Base-by-base conservation (phyloP, 2,797 vertebrate species). In the Otus scops region DNA sequence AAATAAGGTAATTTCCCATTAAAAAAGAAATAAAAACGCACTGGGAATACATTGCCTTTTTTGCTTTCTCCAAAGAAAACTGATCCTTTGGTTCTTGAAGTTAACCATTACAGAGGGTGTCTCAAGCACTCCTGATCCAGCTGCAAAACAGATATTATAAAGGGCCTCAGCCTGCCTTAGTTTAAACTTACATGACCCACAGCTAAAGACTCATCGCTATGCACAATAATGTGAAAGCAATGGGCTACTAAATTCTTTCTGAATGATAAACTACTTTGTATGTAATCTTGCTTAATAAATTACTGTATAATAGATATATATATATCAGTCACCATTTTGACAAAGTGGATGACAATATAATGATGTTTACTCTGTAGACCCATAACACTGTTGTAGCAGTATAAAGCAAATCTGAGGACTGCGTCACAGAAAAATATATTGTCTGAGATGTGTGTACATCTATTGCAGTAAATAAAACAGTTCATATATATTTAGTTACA, bases 241-340 rank as follows among this genome's bases (percentile, higher is more conserved):
- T 34, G 71, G 64, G 23, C 75, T 43, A 22, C 75, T 85, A 71
- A 88, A 92, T 89, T 71, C 26, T 17, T 88, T 77, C 57, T 70
- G 73, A 60, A 28, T 89, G 64, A 89, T 85, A 64, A 91, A 41
- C 48, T 85, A 24, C 48, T 48, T 73, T 41, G 38, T 63, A 59
- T 47, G 54, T 63, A 59, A 92, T 88, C 27, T 51, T 68, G 36
- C 53, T 87, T 89, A 93, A 93, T 92, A 70, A 92, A 95, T 77
- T 28, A 74, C 23, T 38, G 38, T 60, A 60, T 91, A 80, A 85
- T 68, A 45, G 51, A 30, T 16, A 45, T 38, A 60, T 9, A 47
- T 61, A 28, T 78, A 56, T 88, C 16, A 61, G 77, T 57, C 67
- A 78, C 61, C 13, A 20, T 71, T 95, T 69, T 85, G 83, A 30